phyloP scores from a whole-genome alignment of 2,113 vertebrate genomes.

The Stictonetta naevosa region DNA sequence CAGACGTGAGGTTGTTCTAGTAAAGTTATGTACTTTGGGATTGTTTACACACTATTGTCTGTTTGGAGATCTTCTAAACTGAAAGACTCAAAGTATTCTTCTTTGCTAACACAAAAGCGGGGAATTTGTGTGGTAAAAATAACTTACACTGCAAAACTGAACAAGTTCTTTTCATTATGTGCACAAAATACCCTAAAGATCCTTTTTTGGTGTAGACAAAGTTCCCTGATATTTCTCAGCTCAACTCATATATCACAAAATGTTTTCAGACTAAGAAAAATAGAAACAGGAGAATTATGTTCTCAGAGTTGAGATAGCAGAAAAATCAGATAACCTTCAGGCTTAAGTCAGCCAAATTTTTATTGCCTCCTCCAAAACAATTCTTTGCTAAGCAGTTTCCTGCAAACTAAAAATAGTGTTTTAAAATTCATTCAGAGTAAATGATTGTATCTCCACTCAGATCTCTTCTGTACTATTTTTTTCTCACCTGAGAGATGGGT shows the following conservation, averaged over 20 bases:
- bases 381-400: neutral
- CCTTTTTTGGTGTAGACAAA: conserved; percentile 50
- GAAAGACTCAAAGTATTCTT: conserved; percentile 56
- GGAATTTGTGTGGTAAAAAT: conserved; percentile 64
- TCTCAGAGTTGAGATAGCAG: neutral
- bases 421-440: neutral
- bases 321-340: conserved; percentile 4
- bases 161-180: conserved; percentile 62
- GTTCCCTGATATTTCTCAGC: conserved; percentile 26
- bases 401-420: neutral
- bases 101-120: conserved; percentile 57
- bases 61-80: conserved; percentile 73
- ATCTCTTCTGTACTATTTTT: neutral
- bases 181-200: conserved; percentile 42
- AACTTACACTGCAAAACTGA: conserved; percentile 57
- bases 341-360: neutral
- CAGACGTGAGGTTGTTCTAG: conserved; percentile 73
- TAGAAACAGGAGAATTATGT: neutral
- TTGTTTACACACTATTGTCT: conserved; percentile 77
- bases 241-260: neutral
- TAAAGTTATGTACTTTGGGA: conserved; percentile 70
- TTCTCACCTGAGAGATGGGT: neutral
- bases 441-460: neutral
- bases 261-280: conserved; percentile 39
- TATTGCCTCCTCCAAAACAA: neutral